These are phyloP conservation scores for Drosophila bocki DNA, from an alignment of 1,140 invertebrate species.

Conservation along the genomic window DNA sequence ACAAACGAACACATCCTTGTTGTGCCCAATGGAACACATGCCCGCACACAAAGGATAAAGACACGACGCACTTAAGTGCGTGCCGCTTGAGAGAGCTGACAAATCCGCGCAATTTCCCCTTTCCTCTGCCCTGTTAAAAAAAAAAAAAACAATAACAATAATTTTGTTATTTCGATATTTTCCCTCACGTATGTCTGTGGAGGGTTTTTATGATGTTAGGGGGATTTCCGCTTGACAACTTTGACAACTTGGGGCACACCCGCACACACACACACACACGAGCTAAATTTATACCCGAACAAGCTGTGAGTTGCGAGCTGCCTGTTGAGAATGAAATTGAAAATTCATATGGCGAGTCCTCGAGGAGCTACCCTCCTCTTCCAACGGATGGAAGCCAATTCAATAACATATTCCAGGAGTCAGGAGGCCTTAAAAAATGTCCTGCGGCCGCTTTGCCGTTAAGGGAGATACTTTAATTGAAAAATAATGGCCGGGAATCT, in stretches of 20 bases:
- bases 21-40: constrained; percentile 28
- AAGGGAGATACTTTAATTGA: constrained; percentile 55
- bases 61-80: constrained; percentile 58
- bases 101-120: constrained; percentile 75
- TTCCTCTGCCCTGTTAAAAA: not conserved
- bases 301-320: constrained; percentile 20
- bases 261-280: constrained; percentile 14
- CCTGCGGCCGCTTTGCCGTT: constrained; percentile 49
- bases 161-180: constrained; percentile 85
- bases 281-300: constrained; percentile 69
- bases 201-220: constrained; percentile 71
- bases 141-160: constrained; percentile 78
- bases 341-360: constrained; percentile 70
- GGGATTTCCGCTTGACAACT: constrained; percentile 83
- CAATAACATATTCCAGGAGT: constrained; percentile 69
- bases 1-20: constrained; percentile 30
- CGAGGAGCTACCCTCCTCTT: constrained; percentile 11
- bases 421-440: constrained; percentile 55
- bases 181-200: constrained; percentile 51
- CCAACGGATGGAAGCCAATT: constrained; percentile 50
- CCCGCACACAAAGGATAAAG: constrained; percentile 30
- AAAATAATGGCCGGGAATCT: constrained; percentile 47
- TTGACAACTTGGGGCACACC: constrained; percentile 70
- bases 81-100: constrained; percentile 61
- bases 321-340: constrained; percentile 79